Percentiles rank a stretch among this genome's conserved stretches.
Conservation (phyloP, 2,113 vertebrate genomes). For the Tachysurus fulvidraco region DNA sequence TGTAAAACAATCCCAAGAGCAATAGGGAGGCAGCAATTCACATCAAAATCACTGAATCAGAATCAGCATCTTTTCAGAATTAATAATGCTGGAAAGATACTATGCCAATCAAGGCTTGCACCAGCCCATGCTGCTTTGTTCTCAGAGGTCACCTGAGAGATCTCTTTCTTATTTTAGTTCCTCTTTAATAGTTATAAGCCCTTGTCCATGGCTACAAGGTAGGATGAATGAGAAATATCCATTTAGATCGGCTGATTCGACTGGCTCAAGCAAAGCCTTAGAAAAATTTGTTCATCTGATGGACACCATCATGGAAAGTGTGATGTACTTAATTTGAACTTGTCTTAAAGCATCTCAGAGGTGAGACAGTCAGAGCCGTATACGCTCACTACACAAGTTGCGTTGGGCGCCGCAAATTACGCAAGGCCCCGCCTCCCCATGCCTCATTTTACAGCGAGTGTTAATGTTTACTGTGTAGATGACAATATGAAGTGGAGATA, state of each 20-base stretch:
- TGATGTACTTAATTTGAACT: not conserved
- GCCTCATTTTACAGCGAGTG: too few relatives aligned
- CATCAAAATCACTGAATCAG: not conserved
- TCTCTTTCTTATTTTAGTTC: not conserved
- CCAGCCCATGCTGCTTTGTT: not conserved
- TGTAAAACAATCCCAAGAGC: not conserved
- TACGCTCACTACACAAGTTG: too few relatives aligned
- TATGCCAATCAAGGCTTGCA: not conserved
- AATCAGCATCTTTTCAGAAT: not conserved
- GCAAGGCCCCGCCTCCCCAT: too few relatives aligned
- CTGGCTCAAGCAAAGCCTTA: not conserved
- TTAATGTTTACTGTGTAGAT: too few relatives aligned
- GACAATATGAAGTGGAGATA: too few relatives aligned
- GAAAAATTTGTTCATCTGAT: slow-evolving; percentile 33
- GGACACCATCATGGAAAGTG: slow-evolving; percentile 5
- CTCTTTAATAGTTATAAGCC: not conserved
- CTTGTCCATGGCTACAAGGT: not conserved
- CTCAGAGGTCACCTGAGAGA: not conserved
- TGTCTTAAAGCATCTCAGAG: not conserved
- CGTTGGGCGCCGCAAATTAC: too few relatives aligned
- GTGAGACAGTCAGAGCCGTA: slow-evolving; percentile 32
- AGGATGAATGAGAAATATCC: slow-evolving; percentile 2
- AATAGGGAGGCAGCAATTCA: not conserved
- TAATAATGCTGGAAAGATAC: not conserved
- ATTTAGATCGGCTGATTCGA: slow-evolving; percentile 9